A percentile compares a stretch with the other conserved stretches of the same genome.
These are phyloP conservation scores for Drosophila nebulosa DNA, from an alignment of 1,140 invertebrate genomes.

Conservation along the genomic window DNA sequence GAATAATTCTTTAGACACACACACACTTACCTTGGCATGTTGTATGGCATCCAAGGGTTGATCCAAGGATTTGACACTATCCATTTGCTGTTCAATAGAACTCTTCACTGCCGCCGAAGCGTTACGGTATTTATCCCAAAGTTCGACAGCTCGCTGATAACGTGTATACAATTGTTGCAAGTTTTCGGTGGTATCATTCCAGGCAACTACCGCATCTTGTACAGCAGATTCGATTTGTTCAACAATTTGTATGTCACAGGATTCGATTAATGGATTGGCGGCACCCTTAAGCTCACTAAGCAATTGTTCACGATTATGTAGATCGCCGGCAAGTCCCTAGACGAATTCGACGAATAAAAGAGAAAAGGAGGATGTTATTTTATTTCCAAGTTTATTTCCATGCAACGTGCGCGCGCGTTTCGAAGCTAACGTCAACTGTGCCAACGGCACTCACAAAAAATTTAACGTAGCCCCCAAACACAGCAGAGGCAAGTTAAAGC, in stretches of 20 bases:
- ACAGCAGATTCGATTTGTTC: conserved; percentile 87
- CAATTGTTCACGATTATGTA: conserved; percentile 86
- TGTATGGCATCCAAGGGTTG: conserved; percentile 74
- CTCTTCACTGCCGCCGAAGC: conserved; percentile 87
- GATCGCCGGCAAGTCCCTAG: conserved; percentile 85
- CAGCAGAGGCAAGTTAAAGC: conserved; percentile 14
- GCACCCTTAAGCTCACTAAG: conserved; percentile 86
- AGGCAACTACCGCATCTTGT: conserved; percentile 88
- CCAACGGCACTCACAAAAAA: background rate
- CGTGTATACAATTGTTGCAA: conserved; percentile 87
- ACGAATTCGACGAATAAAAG: background rate
- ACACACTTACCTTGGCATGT: conserved; percentile 74
- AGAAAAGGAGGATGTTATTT: background rate
- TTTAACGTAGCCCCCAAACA: conserved; percentile 23
- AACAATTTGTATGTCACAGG: conserved; percentile 86
- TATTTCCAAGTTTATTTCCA: background rate
- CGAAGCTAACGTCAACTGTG: conserved; percentile 63
- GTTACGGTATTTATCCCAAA: conserved; percentile 89
- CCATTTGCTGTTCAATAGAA: conserved; percentile 87
- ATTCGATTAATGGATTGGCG: conserved; percentile 86
- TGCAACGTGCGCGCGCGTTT: conserved; percentile 49
- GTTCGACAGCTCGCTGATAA: conserved; percentile 87
- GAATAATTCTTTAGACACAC: background rate
- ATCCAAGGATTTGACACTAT: conserved; percentile 71
- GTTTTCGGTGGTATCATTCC: conserved; percentile 88